Conservation (phyloP, 2,888 invertebrate species). For the Euplexia lucipara region DNA sequence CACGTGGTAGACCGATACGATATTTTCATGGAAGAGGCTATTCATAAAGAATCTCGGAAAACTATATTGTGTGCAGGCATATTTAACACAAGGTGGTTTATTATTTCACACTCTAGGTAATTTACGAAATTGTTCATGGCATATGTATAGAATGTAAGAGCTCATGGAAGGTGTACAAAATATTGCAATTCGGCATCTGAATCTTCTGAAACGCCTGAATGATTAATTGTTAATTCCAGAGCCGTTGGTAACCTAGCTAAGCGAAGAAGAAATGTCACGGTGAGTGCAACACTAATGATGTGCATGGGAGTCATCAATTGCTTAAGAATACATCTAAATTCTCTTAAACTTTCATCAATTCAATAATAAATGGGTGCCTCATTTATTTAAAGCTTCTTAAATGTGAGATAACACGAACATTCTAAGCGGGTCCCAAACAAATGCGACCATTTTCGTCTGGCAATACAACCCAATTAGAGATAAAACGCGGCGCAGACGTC, state of each 20-base stretch:
- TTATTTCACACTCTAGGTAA: not conserved
- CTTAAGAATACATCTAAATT: constrained; percentile 2
- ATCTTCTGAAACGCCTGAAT: constrained; percentile 30
- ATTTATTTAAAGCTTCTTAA: constrained; percentile 55
- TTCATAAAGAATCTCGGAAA: constrained; percentile 22
- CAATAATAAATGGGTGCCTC: constrained; percentile 34
- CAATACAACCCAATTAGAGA: constrained; percentile 71
- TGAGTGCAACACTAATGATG: not conserved
- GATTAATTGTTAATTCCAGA: constrained; percentile 20
- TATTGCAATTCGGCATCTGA: constrained; percentile 30
- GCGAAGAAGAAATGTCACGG: constrained; percentile 5
- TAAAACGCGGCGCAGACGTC: constrained; percentile 67
- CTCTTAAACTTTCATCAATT: constrained; percentile 35
- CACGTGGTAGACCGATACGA: constrained; percentile 36
- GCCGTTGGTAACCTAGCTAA: constrained; percentile 5
- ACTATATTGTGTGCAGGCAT: not conserved
- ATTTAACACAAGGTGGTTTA: not conserved
- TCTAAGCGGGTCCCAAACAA: constrained; percentile 51
- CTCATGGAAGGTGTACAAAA: not conserved
- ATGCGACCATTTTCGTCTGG: constrained; percentile 64
- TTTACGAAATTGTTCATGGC: not conserved
- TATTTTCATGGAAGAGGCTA: constrained; percentile 41
- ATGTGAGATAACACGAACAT: constrained; percentile 57
- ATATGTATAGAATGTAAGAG: not conserved
- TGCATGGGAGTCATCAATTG: not conserved